Evolutionary conservation across 2,113 vertebrate species (phyloP), one percentile per base, ranked within the genome.

Genomic region (Colinus virginianus): DNA sequence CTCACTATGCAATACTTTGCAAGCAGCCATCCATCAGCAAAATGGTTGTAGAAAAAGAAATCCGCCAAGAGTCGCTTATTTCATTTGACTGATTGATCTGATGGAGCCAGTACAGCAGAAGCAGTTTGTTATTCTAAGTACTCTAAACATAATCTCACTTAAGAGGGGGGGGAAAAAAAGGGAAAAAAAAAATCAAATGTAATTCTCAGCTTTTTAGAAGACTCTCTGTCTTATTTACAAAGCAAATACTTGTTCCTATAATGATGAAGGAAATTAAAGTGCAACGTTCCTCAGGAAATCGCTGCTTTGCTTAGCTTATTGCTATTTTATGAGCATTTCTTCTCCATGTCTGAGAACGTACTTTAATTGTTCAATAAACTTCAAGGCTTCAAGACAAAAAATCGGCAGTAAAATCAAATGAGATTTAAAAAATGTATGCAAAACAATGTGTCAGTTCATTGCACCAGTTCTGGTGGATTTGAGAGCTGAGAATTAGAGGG

Each of bases 291-390:
- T 85, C 81, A 96, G 84, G 94, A 97, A 96, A 97, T 96, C 90
- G 84, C 77, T 94, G 82, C 76, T 88, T 91, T 94, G 82, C 76
- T 88, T 91, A 82, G 75, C 59, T 95, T 96, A 94, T 91, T 92
- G 87, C 49, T 93, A 8, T 90, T 95, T 96, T 97, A 78, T 93
- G 64, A 93, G n/a, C 75, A 17, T 93, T 58, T 95, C 48, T 92
- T 68, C 80, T 40, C 55, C 40, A 70, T 82, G 78, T 93, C 46
- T 94, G 70, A 93, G 71, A 96, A 90, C 13, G 67, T 76, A 88
- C 78, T 96, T 97, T 97, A 97, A 97, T 96, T 97, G 97, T 93
- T 95, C 96, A 95, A 97, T 98, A 98, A 98, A 97, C 92, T 91
- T 90, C 93, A 81, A 88, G 56, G 43, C 84, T 95, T 93, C 93